Percentiles rank a stretch among this genome's conserved stretches.
Conservation (phyloP, 2,888 invertebrate species). For the Cryptocheilus praepositus region DNA sequence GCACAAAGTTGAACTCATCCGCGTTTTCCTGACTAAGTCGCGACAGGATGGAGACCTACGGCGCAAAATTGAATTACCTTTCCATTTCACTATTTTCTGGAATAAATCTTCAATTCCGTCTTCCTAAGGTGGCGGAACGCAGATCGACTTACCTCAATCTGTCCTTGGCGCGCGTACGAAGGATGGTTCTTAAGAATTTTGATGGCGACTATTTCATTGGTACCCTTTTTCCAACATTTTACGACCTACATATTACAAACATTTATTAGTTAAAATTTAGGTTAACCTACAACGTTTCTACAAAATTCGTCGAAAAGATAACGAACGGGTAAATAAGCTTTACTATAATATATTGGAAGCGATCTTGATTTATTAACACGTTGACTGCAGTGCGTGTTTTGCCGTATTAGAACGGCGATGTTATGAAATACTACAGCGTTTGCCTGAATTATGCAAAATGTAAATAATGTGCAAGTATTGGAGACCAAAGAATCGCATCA, state of each 20-base stretch:
- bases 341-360: no score
- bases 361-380: no score
- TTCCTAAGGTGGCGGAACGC: no score
- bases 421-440: no score
- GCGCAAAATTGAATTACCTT: conserved; percentile 1
- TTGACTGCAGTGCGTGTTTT: no score
- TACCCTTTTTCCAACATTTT: conserved; percentile 99
- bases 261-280: not conserved
- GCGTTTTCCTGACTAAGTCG: conserved; percentile 97
- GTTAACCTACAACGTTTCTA: no score
- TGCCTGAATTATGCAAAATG: no score
- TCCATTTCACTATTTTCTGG: not conserved
- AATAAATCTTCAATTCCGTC: not conserved
- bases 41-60: conserved; percentile 90
- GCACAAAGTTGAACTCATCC: conserved; percentile 99
- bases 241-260: conserved; percentile 85
- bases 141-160: conserved; percentile 90
- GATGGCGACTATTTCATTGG: conserved; percentile 99
- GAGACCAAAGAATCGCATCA: no score
- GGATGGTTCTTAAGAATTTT: conserved; percentile 99
- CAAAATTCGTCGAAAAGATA: no score
- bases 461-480: no score
- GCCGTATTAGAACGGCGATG: no score
- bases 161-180: conserved; percentile 99
- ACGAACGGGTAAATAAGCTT: no score